Base-by-base conservation (phyloP, 2,888 invertebrate species). In the Clistopyga incitator region DNA sequence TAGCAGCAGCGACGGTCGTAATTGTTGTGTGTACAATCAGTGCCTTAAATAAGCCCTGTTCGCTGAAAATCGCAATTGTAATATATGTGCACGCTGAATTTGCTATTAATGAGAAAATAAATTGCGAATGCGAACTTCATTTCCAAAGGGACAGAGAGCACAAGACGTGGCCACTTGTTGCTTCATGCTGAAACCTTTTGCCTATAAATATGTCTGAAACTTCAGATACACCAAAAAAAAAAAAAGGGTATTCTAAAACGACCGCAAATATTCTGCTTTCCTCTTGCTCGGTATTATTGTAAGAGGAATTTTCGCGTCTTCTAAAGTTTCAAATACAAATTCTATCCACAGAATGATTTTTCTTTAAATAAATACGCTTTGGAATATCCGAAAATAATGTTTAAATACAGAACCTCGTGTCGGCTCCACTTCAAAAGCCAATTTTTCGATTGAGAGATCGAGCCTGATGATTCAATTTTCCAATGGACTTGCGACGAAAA, bases 1-100 rank as follows among this genome's bases (percentile, higher is more conserved):
- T 20, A 13, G 59, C 23, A 61, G 77, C 50, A 59, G 67, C 29
- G 45, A 70, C 70, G 78, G 34, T 74, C 67, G 68, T 64, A 61
- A 68, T 74, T 76, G 83, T 87, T 88, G 87, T 84, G 70, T 88
- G n/a, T 81, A 86, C 88, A 88, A 88, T 89, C 87, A 90, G 91
- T 90, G 91, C 90, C 91, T 90, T 89, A 89, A 85, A 84, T 65
- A 74, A 82, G 59, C 76, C 82, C 68, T 23, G 76, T 25, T 67
- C 34, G 80, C 77, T 47, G 61, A 65, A 47, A 72, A 76, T 45
- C 47, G 59, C 59, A 59, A 78, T 78, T 76, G 38, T 38, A 67
- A 8, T 52, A 38, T 64, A 34, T 70, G 45, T 25, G 25, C 34
- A 78, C 42, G 20, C 23, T 38, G 65, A 79, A 59, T 74, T 56